Evolutionary conservation across 2,113 vertebrate genomes (phyloP).

Genomic region (Misgurnus mizolepis): DNA sequence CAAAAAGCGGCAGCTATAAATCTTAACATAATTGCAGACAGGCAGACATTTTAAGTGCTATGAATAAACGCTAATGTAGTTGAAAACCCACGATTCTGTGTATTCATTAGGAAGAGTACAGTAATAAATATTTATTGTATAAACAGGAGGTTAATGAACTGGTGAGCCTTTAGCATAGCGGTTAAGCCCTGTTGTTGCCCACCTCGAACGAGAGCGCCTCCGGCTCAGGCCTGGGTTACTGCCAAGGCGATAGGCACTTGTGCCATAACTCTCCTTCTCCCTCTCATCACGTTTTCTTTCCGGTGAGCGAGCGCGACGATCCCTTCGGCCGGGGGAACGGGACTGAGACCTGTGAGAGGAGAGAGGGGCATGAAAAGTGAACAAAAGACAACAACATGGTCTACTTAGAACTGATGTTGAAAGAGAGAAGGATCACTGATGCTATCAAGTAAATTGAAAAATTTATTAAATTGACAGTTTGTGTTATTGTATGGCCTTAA

Average conservation of each 20-base stretch:
- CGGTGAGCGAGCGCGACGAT: slow-evolving; percentile 77
- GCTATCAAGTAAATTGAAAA: background rate
- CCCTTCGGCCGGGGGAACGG: slow-evolving; percentile 82
- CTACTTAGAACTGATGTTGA: background rate
- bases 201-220: slow-evolving; percentile 87
- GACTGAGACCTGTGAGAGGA: slow-evolving; percentile 80
- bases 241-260: slow-evolving; percentile 80
- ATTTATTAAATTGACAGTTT: background rate
- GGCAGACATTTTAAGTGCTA: background rate
- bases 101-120: background rate
- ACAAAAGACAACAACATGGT: background rate
- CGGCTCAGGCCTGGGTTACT: slow-evolving; percentile 80
- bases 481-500: background rate
- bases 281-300: slow-evolving; percentile 81
- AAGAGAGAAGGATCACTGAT: background rate
- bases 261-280: slow-evolving; percentile 71
- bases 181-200: background rate
- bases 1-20: background rate
- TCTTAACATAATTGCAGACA: background rate
- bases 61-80: slow-evolving; percentile 3
- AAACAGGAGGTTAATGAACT: background rate
- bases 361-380: background rate
- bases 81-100: background rate
- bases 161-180: background rate
- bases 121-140: background rate